Conservation (phyloP, 2,113 vertebrate species). For the Ariopsis seemanni region DNA sequence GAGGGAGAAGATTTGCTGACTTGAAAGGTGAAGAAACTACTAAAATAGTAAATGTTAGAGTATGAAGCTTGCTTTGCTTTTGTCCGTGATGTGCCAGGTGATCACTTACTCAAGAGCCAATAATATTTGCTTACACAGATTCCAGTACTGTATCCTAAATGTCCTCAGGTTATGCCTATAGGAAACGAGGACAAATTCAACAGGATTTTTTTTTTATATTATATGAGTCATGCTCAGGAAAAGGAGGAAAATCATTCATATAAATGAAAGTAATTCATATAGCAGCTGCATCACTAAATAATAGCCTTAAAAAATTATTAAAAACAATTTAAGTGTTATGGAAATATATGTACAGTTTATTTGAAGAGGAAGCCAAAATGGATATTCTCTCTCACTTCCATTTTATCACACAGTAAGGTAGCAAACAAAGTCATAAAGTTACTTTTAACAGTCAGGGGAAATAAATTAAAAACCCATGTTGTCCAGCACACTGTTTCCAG, state of each 20-base stretch:
- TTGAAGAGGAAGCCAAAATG: constrained; percentile 36
- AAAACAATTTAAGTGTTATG: constrained; percentile 24
- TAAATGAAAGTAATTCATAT: background rate
- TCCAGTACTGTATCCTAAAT: background rate
- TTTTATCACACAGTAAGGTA: background rate
- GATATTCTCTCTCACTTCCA: constrained; percentile 17
- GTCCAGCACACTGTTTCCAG: background rate
- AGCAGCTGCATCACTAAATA: background rate
- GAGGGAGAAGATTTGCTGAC: background rate
- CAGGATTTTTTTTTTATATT: background rate
- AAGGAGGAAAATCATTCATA: background rate
- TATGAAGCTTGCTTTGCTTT: background rate
- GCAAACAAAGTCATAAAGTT: constrained; percentile 5
- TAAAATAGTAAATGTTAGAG: background rate
- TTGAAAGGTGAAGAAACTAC: background rate
- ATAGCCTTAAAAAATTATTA: background rate
- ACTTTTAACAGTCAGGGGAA: background rate
- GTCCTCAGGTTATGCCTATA: background rate
- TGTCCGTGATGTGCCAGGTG: background rate
- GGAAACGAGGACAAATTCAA: background rate
- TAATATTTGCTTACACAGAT: background rate
- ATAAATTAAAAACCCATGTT: background rate
- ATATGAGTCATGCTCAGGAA: background rate
- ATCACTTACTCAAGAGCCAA: background rate
- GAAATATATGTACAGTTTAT: constrained; percentile 60